These are phyloP conservation scores for Coregonus sp. DNA, from an alignment of 2,797 vertebrate genomes.

Conservation along the genomic window DNA sequence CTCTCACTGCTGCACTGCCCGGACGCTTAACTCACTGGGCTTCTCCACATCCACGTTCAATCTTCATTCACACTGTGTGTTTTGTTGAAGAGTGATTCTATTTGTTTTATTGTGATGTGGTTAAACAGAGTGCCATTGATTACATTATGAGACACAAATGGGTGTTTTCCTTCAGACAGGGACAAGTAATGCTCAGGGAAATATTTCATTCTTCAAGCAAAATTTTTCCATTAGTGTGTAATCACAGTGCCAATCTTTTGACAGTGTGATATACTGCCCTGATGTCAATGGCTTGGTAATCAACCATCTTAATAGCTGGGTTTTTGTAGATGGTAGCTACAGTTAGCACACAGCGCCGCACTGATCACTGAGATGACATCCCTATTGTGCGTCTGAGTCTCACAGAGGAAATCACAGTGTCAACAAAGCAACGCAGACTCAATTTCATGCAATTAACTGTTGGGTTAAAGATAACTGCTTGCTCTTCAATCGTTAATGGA, in stretches of 20 bases:
- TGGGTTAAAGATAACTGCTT: slow-evolving; percentile 31
- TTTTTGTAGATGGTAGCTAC: slow-evolving; percentile 11
- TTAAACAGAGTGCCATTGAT: slow-evolving; percentile 31
- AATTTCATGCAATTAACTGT: slow-evolving; percentile 21
- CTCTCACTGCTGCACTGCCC: slow-evolving; percentile 39
- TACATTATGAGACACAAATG: slow-evolving; percentile 26
- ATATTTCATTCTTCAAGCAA: slow-evolving; percentile 20
- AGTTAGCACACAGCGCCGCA: background rate
- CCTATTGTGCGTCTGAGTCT: background rate
- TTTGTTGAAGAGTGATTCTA: slow-evolving; percentile 47
- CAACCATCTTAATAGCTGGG: slow-evolving; percentile 25
- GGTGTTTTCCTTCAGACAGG: slow-evolving; percentile 32
- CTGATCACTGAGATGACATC: slow-evolving; percentile 1
- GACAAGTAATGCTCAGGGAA: slow-evolving; percentile 25
- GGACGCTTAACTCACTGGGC: slow-evolving; percentile 54
- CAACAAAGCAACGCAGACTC: background rate
- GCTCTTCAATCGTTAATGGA: slow-evolving; percentile 31
- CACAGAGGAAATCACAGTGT: slow-evolving; percentile 1
- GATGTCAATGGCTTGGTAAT: slow-evolving; percentile 30
- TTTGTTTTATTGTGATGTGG: slow-evolving; percentile 39
- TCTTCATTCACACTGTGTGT: slow-evolving; percentile 24
- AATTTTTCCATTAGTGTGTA: slow-evolving; percentile 18
- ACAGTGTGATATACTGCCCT: slow-evolving; percentile 40
- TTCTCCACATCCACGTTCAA: slow-evolving; percentile 33
- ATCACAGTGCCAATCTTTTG: slow-evolving; percentile 22